Evolutionary conservation across 2,888 invertebrate genomes (phyloP), one percentile per base, ranked within the genome.

Genomic region (Lamellibrachia satsuma): DNA sequence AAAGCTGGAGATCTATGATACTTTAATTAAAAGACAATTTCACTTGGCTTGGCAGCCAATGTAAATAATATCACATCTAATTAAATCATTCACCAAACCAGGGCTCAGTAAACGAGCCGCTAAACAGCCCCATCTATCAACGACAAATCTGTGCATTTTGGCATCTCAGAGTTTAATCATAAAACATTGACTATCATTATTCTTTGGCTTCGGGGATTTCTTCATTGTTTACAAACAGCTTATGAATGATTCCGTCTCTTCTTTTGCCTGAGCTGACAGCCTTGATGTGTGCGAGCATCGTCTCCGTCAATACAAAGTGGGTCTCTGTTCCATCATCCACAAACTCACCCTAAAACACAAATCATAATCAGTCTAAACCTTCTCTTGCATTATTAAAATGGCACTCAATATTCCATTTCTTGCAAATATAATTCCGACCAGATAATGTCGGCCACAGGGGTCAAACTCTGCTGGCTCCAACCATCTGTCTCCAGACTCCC

Each of bases 321-420:
- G 98, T 98, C 96, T 98, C 98, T 0, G 98, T 98, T 51, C 98
- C 98, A 92, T 98, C 98, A 94, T 98, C 98, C 9, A 98, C 98
- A 96, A 99, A 99, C 95, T 98, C 98, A 92, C 97, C 98, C 98
- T 98, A 95, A 92, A 96, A 96, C 94, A 75, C 22, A 75, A 75
- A 22, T 15, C 75, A 75, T 22, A 6, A 11, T 22, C 75, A 3
- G 4, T 75, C 15, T 22, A 75, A 22, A 22, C 22, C 11, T 22
- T 15, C 22, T 75, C 75, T 15, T 75, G 22, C 6, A 75, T 22
- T 22, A 55, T 15, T n/a, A n/a, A n/a, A n/a, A n/a, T n/a, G n/a
- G n/a, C n/a, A n/a, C n/a, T n/a, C n/a, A n/a, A n/a, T n/a, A n/a
- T n/a, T n/a, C n/a, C n/a, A n/a, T n/a, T n/a, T n/a, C n/a, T n/a